Evolutionary conservation across 2,113 vertebrate species (phyloP).

Genomic region (Hippoglossus stenolepis): DNA sequence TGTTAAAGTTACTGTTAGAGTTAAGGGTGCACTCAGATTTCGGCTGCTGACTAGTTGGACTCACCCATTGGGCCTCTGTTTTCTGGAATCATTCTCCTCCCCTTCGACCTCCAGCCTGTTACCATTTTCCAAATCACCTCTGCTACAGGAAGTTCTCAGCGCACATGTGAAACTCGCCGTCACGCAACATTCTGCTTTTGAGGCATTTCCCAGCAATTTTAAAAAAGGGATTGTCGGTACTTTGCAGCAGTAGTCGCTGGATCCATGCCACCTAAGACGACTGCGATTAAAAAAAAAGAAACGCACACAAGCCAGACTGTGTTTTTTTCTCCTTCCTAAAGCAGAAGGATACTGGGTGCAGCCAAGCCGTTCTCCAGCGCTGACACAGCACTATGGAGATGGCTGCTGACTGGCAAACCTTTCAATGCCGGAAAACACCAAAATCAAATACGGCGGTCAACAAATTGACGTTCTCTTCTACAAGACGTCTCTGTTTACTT

Average conservation of each 20-base stretch:
- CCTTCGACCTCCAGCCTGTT: no score
- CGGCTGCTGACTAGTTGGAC: no score
- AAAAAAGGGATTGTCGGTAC: background rate
- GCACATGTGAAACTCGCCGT: no score
- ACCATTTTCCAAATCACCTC: no score
- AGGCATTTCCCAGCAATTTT: no score
- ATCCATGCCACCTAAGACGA: background rate
- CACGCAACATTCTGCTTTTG: background rate
- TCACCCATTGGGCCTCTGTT: no score
- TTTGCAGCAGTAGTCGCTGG: background rate
- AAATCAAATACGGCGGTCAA: constrained; percentile 12
- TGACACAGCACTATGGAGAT: constrained; percentile 6
- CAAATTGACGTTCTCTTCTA: constrained; percentile 1
- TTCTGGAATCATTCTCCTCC: no score
- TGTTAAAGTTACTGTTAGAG: no score
- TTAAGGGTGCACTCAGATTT: no score
- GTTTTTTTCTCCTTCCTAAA: background rate
- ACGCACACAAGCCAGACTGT: background rate
- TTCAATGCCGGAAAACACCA: constrained; percentile 13
- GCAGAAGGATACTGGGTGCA: background rate
- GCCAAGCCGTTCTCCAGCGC: background rate
- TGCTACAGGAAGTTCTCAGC: no score
- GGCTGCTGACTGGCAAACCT: constrained; percentile 12
- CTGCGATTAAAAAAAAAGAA: background rate
- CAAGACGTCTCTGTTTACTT: constrained; percentile 15